Evolutionary conservation across 2,888 invertebrate genomes (phyloP).

Genomic region (Neocrepidodera transversa): DNA sequence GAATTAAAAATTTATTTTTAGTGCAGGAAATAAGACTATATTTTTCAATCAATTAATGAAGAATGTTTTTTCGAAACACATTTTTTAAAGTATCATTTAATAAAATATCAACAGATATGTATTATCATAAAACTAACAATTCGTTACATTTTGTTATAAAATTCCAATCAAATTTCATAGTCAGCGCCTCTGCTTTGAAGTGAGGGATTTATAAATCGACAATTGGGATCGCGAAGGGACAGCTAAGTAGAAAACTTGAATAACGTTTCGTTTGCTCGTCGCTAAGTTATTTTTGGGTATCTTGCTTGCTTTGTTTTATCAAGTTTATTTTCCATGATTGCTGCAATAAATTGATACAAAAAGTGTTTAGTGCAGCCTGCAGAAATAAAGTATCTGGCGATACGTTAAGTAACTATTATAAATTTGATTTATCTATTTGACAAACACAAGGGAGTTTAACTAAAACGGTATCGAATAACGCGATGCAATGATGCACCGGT

Average conservation of each 20-base stretch:
- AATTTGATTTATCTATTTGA: constrained; percentile 4
- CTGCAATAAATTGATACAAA: constrained; percentile 30
- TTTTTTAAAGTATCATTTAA: too few species aligned
- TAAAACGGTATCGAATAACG: neutral
- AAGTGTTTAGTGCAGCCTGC: constrained; percentile 18
- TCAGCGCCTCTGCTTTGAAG: constrained; percentile 8
- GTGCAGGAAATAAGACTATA: too few species aligned
- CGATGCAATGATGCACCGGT: too few species aligned
- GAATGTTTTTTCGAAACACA: too few species aligned
- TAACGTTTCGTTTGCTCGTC: constrained; percentile 29
- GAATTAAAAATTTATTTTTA: too few species aligned
- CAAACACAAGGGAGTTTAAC: too few species aligned
- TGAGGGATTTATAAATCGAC: constrained; percentile 11
- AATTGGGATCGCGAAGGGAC: constrained; percentile 37
- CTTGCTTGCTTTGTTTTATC: constrained; percentile 28
- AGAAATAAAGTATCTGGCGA: constrained; percentile 9
- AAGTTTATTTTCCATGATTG: constrained; percentile 30
- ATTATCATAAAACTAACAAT: too few species aligned
- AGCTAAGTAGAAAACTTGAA: constrained; percentile 39
- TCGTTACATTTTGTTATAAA: too few species aligned
- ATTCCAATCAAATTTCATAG: neutral
- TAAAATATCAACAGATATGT: too few species aligned
- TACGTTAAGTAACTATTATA: constrained; percentile 12
- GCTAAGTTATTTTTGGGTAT: constrained; percentile 30
- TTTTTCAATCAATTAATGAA: too few species aligned